These are phyloP conservation scores for Noturus placidus DNA, from an alignment of 2,113 vertebrate species.

Conservation along the genomic window DNA sequence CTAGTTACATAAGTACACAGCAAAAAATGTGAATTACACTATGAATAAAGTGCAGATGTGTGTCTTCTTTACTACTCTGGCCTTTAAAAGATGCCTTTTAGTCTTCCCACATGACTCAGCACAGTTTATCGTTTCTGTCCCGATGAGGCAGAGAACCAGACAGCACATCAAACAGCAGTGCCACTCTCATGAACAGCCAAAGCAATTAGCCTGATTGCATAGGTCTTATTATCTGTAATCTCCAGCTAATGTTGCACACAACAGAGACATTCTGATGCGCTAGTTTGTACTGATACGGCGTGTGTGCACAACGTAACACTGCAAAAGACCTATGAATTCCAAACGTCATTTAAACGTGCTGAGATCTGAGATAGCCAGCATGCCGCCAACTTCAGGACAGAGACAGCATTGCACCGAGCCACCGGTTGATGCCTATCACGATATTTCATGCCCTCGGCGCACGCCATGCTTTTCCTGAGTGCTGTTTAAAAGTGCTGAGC, in stretches of 20 bases:
- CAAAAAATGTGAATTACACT: background rate
- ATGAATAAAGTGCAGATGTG: background rate
- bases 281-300: conserved; percentile 28
- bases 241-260: conserved; percentile 59
- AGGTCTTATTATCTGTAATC: conserved; percentile 60
- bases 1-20: background rate
- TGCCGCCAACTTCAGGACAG: conserved; percentile 36
- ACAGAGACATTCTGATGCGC: conserved; percentile 51
- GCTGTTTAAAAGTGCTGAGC: conserved; percentile 60
- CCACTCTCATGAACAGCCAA: conserved; percentile 54
- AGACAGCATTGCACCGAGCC: conserved; percentile 28
- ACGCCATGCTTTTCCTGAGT: conserved; percentile 33
- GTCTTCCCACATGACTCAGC: conserved; percentile 20
- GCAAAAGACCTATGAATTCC: conserved; percentile 14
- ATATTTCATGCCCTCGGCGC: conserved; percentile 21
- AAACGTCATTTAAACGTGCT: background rate
- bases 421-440: conserved; percentile 38
- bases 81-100: conserved; percentile 18
- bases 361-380: conserved; percentile 47
- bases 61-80: background rate
- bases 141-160: conserved; percentile 48
- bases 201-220: conserved; percentile 60
- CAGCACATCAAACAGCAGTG: conserved; percentile 59
- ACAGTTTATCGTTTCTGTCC: conserved; percentile 53
- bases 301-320: conserved; percentile 14